Percentiles rank a stretch among this genome's conserved stretches.
These are phyloP conservation scores for Tichodroma muraria DNA, from an alignment of 2,113 vertebrate species.

Conservation along the genomic window DNA sequence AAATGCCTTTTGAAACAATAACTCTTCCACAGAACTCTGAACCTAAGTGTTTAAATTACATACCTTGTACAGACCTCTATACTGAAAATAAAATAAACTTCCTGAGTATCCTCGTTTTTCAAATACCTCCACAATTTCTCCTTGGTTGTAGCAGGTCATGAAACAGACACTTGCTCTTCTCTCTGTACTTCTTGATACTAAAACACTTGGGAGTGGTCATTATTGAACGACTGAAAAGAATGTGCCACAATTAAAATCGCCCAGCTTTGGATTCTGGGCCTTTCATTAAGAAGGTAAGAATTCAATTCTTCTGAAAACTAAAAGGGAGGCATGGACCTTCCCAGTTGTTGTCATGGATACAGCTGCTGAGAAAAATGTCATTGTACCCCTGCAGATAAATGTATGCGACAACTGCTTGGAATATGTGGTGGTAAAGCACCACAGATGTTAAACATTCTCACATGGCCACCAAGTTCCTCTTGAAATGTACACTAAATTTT, in stretches of 20 bases:
- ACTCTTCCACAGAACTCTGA: not conserved
- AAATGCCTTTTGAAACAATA: not conserved
- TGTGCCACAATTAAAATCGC: not conserved
- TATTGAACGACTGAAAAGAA: not conserved
- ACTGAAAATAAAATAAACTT: not conserved
- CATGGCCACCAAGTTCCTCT: not conserved
- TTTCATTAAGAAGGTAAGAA: conserved; percentile 25
- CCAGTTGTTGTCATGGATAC: conserved; percentile 64
- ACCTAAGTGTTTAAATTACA: not conserved
- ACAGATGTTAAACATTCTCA: not conserved
- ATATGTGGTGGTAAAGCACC: not conserved
- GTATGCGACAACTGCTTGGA: conserved; percentile 23
- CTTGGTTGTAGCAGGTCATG: not conserved
- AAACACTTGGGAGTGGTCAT: not conserved
- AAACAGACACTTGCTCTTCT: not conserved
- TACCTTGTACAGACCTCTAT: not conserved
- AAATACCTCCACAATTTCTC: not conserved
- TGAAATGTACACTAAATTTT: not conserved
- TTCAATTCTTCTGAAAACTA: not conserved
- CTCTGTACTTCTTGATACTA: not conserved
- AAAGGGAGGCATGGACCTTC: conserved; percentile 12
- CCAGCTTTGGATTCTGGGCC: not conserved
- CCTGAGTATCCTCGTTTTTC: not conserved
- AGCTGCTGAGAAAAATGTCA: conserved; percentile 62
- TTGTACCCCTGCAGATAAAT: conserved; percentile 55